Evolutionary conservation across 2,888 invertebrate species (phyloP).

Genomic region (Diploptera punctata): DNA sequence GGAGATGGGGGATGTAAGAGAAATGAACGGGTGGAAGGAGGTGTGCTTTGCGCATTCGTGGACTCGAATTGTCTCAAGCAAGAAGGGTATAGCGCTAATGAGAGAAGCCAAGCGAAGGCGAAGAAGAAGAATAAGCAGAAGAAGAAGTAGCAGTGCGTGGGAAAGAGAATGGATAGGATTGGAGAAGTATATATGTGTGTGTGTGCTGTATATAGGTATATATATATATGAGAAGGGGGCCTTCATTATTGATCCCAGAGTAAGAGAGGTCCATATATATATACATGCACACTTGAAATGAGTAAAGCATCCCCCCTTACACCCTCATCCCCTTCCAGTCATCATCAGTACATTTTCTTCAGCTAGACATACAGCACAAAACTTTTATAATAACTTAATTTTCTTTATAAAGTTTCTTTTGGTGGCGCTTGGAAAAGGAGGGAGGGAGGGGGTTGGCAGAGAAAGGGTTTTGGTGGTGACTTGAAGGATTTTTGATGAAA

Average conservation of each 20-base stretch:
- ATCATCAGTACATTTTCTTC: slow-evolving; percentile 25
- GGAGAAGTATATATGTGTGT: slow-evolving; percentile 20
- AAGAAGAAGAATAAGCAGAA: slow-evolving; percentile 32
- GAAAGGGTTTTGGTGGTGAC: slow-evolving; percentile 25
- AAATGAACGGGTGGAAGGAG: slow-evolving; percentile 24
- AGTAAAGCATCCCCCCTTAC: slow-evolving; percentile 13
- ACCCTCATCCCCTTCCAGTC: neutral
- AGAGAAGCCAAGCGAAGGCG: slow-evolving; percentile 30
- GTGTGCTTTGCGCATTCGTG: slow-evolving; percentile 37
- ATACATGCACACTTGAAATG: slow-evolving; percentile 28
- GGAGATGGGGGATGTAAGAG: slow-evolving; percentile 22
- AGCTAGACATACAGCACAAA: slow-evolving; percentile 27
- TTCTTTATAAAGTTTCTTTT: slow-evolving; percentile 32
- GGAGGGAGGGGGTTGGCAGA: neutral
- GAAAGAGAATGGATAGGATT: slow-evolving; percentile 36
- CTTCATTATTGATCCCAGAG: slow-evolving; percentile 35
- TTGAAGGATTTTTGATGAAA: slow-evolving; percentile 29
- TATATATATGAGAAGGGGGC: slow-evolving; percentile 29
- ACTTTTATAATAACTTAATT: slow-evolving; percentile 31
- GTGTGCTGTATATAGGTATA: slow-evolving; percentile 26
- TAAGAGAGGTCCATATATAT: slow-evolving; percentile 25
- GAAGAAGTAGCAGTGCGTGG: slow-evolving; percentile 35
- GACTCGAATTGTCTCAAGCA: slow-evolving; percentile 38
- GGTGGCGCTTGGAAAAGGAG: neutral
- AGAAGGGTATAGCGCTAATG: slow-evolving; percentile 37